Percentiles rank a stretch among this genome's conserved stretches.
Conservation (phyloP, 2,113 vertebrate species). For the Corythoichthys intestinalis region DNA sequence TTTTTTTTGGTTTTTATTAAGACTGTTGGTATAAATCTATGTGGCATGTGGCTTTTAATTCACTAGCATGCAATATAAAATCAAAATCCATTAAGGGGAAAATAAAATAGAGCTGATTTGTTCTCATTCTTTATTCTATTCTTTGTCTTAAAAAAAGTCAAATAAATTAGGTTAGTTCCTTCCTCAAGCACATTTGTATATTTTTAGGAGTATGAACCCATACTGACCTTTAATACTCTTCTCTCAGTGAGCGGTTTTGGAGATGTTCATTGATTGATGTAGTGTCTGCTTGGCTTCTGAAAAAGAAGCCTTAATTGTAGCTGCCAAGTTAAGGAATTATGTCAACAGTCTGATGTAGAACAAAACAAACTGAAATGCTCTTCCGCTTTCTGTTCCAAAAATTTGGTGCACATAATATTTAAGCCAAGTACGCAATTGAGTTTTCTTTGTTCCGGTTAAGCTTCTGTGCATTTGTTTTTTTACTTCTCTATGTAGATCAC, state of each 20-base stretch:
- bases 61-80: conserved; percentile 28
- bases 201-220: conserved; percentile 36
- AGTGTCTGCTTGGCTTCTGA: conserved; percentile 37
- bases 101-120: conserved; percentile 29
- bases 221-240: conserved; percentile 35
- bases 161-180: conserved; percentile 11
- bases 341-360: conserved; percentile 27
- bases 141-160: conserved; percentile 5
- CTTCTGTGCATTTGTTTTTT: neutral
- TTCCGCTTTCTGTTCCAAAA: neutral
- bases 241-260: conserved; percentile 24
- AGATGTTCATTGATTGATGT: conserved; percentile 51
- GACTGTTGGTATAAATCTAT: conserved; percentile 28
- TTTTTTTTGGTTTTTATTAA: conserved; percentile 47
- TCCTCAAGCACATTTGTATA: conserved; percentile 20
- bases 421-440: neutral
- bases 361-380: conserved; percentile 2
- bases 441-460: neutral
- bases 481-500: neutral
- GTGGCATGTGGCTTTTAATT: conserved; percentile 22
- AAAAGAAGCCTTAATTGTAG: conserved; percentile 30
- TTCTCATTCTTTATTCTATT: conserved; percentile 29
- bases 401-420: neutral
- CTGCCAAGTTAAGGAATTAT: conserved; percentile 43
- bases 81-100: conserved; percentile 29